phyloP scores from a whole-genome alignment of 2,888 invertebrate species.

The Epinotia ramella region DNA sequence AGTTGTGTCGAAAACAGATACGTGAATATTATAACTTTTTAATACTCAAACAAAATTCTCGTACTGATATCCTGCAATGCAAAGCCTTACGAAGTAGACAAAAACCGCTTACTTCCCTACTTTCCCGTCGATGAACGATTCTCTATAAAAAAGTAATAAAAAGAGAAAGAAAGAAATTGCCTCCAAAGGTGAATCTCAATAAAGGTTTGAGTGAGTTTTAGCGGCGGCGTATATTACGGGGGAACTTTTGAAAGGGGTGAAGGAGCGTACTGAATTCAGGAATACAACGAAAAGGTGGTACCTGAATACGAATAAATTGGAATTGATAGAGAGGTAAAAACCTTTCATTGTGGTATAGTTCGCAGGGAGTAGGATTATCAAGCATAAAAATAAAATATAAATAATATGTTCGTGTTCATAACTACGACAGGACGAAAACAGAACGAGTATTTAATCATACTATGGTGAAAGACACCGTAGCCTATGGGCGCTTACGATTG shows the following conservation, averaged over 20 bases:
- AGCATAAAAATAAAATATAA: conserved; percentile 31
- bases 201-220: conserved; percentile 64
- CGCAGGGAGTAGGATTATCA: conserved; percentile 17
- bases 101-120: conserved; percentile 52
- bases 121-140: conserved; percentile 60
- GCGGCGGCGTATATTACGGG: conserved; percentile 69
- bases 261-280: conserved; percentile 70
- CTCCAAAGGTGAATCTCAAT: conserved; percentile 73
- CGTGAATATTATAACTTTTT: not conserved
- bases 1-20: too few relatives aligned
- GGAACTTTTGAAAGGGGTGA: conserved; percentile 79
- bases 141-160: conserved; percentile 61
- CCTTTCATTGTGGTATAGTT: conserved; percentile 27
- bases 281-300: conserved; percentile 80
- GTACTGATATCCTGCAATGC: conserved; percentile 36
- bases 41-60: not conserved
- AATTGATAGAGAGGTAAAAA: conserved; percentile 36
- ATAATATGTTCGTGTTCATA: too few relatives aligned
- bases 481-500: too few relatives aligned
- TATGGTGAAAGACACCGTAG: too few relatives aligned
- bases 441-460: too few relatives aligned
- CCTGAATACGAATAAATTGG: conserved; percentile 58
- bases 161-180: conserved; percentile 63
- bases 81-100: conserved; percentile 46
- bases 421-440: too few relatives aligned